Evolutionary conservation across 2,888 invertebrate species (phyloP), one percentile per base, ranked within the genome.

Genomic region (Agonopterix arenella): DNA sequence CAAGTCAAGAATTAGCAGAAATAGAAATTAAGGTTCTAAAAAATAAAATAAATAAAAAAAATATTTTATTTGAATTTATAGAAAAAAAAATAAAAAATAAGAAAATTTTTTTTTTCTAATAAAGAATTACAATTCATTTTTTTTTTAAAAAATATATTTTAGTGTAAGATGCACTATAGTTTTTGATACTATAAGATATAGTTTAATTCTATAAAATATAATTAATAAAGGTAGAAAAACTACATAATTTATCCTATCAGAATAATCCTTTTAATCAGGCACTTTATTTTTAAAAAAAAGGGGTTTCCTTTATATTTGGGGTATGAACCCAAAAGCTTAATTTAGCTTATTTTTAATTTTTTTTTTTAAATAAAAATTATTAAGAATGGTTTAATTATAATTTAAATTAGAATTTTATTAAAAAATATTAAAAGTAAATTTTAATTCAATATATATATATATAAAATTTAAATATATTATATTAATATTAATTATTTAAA

Each of bases 241-340:
- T 80, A 80, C 77, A 68, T 82, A 56, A 76, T 80, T 80, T 83
- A 82, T 71, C 48, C 83, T 82, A 81, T 83, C 83, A 83, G 80
- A 82, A 79, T 83, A 83, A 79, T 68, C 82, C 80, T 83, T 81
- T 43, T 80, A 62, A 62, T 81, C 82, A 82, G 83, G 83, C 83
- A 81, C 80, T 80, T 80, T 80, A 79, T 82, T 79, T 66, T 83
- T 86, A 82, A 86, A 83, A 80, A 84, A 84, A 82, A 75, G 68
- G 63, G 18, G 45, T 64, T 70, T 74, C 66, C 79, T 89, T 82
- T 88, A 90, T 70, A 88, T 79, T 88, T 90, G 90, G 76, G 88
- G 90, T 91, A 91, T 92, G 90, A 91, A 88, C 88, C 89, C 91
- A 91, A 85, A 73, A 91, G 91, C 91, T 91, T 91, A 62, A 1